phyloP scores from a whole-genome alignment of 2,113 vertebrate genomes.

The Kryptolebias marmoratus region DNA sequence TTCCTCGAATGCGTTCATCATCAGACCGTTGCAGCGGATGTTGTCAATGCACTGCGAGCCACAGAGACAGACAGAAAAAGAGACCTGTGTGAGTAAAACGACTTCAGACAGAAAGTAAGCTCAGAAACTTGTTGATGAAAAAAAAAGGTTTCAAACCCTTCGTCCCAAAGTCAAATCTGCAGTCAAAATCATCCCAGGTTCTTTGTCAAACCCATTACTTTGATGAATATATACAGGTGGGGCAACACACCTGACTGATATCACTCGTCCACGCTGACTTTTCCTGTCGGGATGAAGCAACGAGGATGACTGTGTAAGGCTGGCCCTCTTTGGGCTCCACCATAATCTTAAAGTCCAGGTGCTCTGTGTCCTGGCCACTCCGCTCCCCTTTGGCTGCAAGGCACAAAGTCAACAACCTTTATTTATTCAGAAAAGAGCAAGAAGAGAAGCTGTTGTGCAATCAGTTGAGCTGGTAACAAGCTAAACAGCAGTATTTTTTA shows the following conservation, averaged over 20 bases:
- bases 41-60: constrained; percentile 93
- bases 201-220: neutral
- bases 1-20: constrained; percentile 99
- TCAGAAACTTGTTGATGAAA: neutral
- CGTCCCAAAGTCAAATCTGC: neutral
- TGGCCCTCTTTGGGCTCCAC: constrained; percentile 94
- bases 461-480: too few relatives aligned
- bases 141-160: neutral
- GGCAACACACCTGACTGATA: constrained; percentile 90
- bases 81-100: neutral
- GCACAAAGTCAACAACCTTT: neutral
- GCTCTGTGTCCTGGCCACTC: constrained; percentile 87
- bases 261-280: constrained; percentile 97
- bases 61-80: constrained; percentile 16
- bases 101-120: neutral
- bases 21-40: constrained; percentile 97
- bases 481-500: too few relatives aligned
- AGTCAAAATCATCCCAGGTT: neutral
- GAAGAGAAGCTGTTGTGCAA: too few relatives aligned
- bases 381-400: constrained; percentile 77
- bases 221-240: neutral
- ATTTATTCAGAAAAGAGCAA: neutral
- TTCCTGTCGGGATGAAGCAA: constrained; percentile 94
- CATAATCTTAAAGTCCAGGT: constrained; percentile 94
- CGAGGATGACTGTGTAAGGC: constrained; percentile 91